These are phyloP conservation scores for Torymus tubicola DNA, from an alignment of 2,888 invertebrate genomes.

Conservation along the genomic window DNA sequence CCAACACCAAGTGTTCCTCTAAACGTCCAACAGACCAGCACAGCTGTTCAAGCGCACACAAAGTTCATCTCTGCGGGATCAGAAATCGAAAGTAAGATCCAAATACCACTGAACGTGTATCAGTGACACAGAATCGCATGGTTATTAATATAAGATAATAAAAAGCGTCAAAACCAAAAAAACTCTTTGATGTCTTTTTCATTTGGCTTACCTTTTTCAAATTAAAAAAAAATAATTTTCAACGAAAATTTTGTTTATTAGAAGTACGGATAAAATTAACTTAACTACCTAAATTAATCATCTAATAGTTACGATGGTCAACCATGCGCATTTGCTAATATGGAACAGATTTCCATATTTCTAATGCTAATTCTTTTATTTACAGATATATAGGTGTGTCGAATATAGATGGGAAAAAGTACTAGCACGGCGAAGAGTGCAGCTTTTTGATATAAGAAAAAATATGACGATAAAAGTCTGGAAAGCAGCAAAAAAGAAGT, in stretches of 20 bases:
- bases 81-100: constrained; percentile 74
- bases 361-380: constrained; percentile 49
- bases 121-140: too few species aligned
- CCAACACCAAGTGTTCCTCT: constrained; percentile 70
- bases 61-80: constrained; percentile 75
- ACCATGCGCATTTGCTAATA: too few species aligned
- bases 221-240: too few species aligned
- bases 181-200: too few species aligned
- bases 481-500: constrained; percentile 62
- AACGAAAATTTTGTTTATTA: background rate
- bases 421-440: constrained; percentile 62
- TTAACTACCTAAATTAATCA: too few species aligned
- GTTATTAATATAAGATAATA: background rate
- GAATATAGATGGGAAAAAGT: constrained; percentile 59
- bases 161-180: background rate
- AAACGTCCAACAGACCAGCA: constrained; percentile 71
- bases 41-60: constrained; percentile 75
- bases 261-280: too few species aligned
- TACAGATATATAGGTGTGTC: constrained; percentile 70
- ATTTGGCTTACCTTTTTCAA: too few species aligned
- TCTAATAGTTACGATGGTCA: too few species aligned
- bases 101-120: background rate
- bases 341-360: background rate
- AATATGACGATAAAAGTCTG: constrained; percentile 60
- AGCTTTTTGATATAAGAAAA: constrained; percentile 59